These are phyloP conservation scores for Myripristis jacobus DNA, from an alignment of 2,797 vertebrate species.

Conservation along the genomic window DNA sequence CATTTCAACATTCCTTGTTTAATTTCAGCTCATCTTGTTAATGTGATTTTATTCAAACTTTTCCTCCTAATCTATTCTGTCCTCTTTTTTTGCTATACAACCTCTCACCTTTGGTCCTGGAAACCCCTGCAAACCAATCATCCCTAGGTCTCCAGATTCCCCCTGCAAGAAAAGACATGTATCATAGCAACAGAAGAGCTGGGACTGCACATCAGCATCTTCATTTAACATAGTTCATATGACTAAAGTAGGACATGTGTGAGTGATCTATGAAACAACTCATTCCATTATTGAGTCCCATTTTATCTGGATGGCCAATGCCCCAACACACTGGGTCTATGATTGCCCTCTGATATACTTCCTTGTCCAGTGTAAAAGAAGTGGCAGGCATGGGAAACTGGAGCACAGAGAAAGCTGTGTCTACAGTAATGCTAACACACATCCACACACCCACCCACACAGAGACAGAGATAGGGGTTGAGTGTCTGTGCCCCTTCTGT, in stretches of 20 bases:
- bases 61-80: too few species aligned
- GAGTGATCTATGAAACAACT: conserved; percentile 4
- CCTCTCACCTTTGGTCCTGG: conserved; percentile 91
- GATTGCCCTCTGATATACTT: conserved; percentile 15
- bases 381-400: conserved; percentile 22
- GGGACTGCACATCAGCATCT: neutral
- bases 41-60: neutral
- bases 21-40: neutral
- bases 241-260: neutral
- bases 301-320: neutral
- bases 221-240: neutral
- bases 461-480: conserved; percentile 37
- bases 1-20: neutral
- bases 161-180: conserved; percentile 83
- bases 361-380: conserved; percentile 36
- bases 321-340: conserved; percentile 8
- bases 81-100: neutral
- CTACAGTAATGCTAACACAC: conserved; percentile 34
- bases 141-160: conserved; percentile 88
- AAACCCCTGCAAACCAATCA: conserved; percentile 93
- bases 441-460: conserved; percentile 26
- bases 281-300: neutral
- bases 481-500: conserved; percentile 51
- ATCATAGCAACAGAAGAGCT: conserved; percentile 1
- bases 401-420: conserved; percentile 20